Conservation (phyloP, 2,888 invertebrate genomes). For the Tenthredo mesomela region DNA sequence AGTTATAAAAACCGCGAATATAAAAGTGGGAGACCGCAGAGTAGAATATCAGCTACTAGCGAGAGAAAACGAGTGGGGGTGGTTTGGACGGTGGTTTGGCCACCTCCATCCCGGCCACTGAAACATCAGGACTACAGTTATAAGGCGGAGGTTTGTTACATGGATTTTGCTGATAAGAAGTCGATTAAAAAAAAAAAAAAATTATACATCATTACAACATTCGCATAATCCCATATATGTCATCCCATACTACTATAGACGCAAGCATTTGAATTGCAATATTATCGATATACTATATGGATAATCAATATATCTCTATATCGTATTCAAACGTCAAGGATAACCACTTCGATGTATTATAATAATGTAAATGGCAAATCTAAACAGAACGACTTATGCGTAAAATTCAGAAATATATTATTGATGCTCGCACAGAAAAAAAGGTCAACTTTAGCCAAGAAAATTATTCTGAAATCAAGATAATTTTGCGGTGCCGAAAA, state of each 20-base stretch:
- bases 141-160: conserved; percentile 64
- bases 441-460: no score
- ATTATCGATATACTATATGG: background rate
- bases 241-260: conserved; percentile 7
- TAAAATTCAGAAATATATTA: no score
- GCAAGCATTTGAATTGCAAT: background rate
- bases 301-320: background rate
- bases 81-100: conserved; percentile 66
- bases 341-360: background rate
- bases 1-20: background rate
- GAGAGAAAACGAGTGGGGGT: conserved; percentile 66
- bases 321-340: background rate
- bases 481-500: no score
- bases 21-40: conserved; percentile 53
- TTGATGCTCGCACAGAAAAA: no score
- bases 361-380: no score
- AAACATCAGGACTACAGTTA: conserved; percentile 71
- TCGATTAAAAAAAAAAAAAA: conserved; percentile 35
- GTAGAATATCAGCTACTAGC: conserved; percentile 59
- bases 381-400: no score
- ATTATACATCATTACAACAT: background rate
- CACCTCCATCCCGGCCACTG: conserved; percentile 73
- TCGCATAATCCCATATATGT: background rate
- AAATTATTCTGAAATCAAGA: no score
- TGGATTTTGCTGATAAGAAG: conserved; percentile 30